Conservation (phyloP, 2,888 invertebrate genomes). For the Sisyra terminalis region DNA sequence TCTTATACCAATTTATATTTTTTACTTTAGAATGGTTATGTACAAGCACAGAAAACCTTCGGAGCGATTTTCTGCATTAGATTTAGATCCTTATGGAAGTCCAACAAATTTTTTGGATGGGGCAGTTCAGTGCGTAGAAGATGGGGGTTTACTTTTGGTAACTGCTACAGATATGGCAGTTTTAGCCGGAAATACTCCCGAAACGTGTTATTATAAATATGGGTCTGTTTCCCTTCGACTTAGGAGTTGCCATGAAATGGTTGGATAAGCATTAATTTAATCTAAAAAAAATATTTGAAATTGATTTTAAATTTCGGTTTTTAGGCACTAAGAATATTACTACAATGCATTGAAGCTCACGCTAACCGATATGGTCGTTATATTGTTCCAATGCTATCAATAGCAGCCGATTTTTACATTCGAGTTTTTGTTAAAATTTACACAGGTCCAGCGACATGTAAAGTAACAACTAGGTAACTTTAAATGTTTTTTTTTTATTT, state of each 20-base stretch:
- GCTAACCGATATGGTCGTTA: slow-evolving; percentile 88
- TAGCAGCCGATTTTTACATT: slow-evolving; percentile 94
- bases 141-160: slow-evolving; percentile 77
- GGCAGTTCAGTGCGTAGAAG: slow-evolving; percentile 63
- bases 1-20: background rate
- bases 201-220: slow-evolving; percentile 87
- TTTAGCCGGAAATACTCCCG: slow-evolving; percentile 86
- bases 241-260: slow-evolving; percentile 91
- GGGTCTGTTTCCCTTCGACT: slow-evolving; percentile 75
- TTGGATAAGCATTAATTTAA: slow-evolving; percentile 24
- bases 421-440: slow-evolving; percentile 79
- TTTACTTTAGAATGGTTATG: slow-evolving; percentile 58
- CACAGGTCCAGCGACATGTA: slow-evolving; percentile 68
- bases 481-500: slow-evolving; percentile 5
- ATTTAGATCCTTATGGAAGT: slow-evolving; percentile 95
- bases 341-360: slow-evolving; percentile 79
- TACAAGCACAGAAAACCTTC: slow-evolving; percentile 48
- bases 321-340: slow-evolving; percentile 82
- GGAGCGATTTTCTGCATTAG: slow-evolving; percentile 73
- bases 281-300: background rate
- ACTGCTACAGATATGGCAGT: slow-evolving; percentile 98
- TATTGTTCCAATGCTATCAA: slow-evolving; percentile 75
- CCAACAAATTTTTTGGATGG: slow-evolving; percentile 84
- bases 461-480: slow-evolving; percentile 59
- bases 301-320: background rate